Base-by-base conservation (phyloP, 2,888 invertebrate species). In the Drosophila sordidula region DNA sequence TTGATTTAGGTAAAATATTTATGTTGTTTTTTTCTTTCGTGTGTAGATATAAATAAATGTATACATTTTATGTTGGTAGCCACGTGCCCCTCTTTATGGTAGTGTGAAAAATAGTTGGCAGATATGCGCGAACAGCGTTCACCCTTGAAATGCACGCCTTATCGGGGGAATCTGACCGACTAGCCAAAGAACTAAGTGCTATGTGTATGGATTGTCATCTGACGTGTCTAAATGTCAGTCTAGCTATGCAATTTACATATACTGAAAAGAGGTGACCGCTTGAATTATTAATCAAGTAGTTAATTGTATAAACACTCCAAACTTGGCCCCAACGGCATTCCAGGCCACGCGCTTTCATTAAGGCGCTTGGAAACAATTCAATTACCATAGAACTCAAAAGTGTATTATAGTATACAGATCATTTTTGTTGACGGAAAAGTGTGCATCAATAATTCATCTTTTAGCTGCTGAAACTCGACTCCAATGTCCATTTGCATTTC, bases 211-310 rank as follows among this genome's bases (percentile, higher is more conserved):
- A 49, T 39, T 26, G 50, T 6, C 50, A 54, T 34, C 45, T 16
- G 44, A 41, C 18, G 61, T 22, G 54, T 52, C 62, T 62, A 49
- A 57, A 51, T 56, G 25, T 32, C 0, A 29, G 29, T 8, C 44
- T n/a, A 26, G 14, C n/a, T 18, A 45, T 32, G 50, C 18, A 46
- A 75, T 75, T 59, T 69, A 51, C 50, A 71, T 70, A 16, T 9
- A 39, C 49, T 59, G 26, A 18, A 3, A 16, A 12, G 70, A 49
- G 55, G 34, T 45, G 59, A 42, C 46, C 29, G 25, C n/a, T 45
- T 66, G 78, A 73, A 75, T 75, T 58, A 58, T 62, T 87, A 80
- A 87, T 87, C 80, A 70, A 76, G 26, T 70, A 56, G 68, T 69
- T 69, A 76, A 76, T 72, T 75, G 66, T 79, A 39, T 58, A 71